Conservation (phyloP, 2,113 vertebrate species). For the Poicephalus gulielmi region DNA sequence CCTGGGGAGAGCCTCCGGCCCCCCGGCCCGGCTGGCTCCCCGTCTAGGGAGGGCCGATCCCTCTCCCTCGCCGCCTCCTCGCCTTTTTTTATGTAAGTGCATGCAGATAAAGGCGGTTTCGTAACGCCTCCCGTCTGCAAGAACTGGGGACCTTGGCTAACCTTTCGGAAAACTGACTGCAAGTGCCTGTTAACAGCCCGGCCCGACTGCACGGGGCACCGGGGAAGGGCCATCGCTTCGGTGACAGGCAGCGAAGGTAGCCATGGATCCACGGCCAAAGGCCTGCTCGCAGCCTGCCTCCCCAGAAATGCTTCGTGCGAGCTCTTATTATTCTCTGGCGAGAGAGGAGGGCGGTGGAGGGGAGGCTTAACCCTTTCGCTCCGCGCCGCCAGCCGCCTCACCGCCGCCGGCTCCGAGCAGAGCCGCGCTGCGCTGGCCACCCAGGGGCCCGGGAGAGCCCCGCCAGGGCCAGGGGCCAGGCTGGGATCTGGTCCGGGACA, state of each 20-base stretch:
- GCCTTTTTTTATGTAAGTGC: background rate
- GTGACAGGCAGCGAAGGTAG: constrained; percentile 66
- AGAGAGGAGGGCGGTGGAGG: constrained; percentile 50
- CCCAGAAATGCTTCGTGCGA: constrained; percentile 53
- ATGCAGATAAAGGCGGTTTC: constrained; percentile 63
- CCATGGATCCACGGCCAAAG: constrained; percentile 56
- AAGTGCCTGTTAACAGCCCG: constrained; percentile 57
- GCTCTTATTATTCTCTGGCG: constrained; percentile 50
- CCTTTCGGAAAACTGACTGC: constrained; percentile 70
- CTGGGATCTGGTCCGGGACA: background rate
- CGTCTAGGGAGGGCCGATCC: background rate
- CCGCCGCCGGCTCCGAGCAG: background rate
- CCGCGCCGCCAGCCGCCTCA: background rate
- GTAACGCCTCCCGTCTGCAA: constrained; percentile 68
- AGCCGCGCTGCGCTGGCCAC: background rate
- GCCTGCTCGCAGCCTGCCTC: constrained; percentile 70
- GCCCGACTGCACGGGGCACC: constrained; percentile 25
- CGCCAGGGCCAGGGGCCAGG: background rate
- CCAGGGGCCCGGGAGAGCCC: background rate
- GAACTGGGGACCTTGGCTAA: constrained; percentile 71
- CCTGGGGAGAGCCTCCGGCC: background rate
- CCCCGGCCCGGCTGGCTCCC: background rate
- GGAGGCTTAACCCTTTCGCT: constrained; percentile 48
- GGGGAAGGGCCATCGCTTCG: constrained; percentile 37
- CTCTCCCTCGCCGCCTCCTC: constrained; percentile 2